Conservation (phyloP, 2,113 vertebrate species). For the Anguilla rostrata region DNA sequence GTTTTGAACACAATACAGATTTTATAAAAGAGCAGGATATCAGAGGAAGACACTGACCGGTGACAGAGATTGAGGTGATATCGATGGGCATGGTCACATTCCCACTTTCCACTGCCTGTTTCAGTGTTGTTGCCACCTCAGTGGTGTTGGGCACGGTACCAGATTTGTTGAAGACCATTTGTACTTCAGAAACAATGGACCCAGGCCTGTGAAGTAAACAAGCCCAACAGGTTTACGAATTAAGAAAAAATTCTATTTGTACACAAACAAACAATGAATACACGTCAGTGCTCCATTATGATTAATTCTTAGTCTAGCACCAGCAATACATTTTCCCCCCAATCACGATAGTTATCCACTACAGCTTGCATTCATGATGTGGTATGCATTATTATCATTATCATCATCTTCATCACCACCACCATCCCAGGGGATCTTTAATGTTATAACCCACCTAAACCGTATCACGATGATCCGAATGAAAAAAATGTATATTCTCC, state of each 20-base stretch:
- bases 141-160: background rate
- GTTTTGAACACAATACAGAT: too few species aligned
- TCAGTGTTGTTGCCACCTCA: background rate
- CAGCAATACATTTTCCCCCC: too few species aligned
- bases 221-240: background rate
- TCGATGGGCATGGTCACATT: background rate
- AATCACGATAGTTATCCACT: too few species aligned
- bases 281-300: too few species aligned
- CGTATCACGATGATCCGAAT: background rate
- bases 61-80: constrained; percentile 4
- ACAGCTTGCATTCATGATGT: too few species aligned
- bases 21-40: background rate
- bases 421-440: too few species aligned
- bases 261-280: too few species aligned
- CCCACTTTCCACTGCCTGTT: background rate
- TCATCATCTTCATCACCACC: too few species aligned
- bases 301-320: too few species aligned
- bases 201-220: background rate
- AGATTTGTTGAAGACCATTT: background rate
- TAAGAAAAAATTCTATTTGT: too few species aligned
- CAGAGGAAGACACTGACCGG: background rate
- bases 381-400: too few species aligned
- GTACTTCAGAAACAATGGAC: background rate
- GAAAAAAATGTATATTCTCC: background rate
- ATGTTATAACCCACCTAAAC: background rate